Evolutionary conservation across 2,797 vertebrate species (phyloP), one percentile per base, ranked within the genome.

Genomic region (Epinephelus awoara): DNA sequence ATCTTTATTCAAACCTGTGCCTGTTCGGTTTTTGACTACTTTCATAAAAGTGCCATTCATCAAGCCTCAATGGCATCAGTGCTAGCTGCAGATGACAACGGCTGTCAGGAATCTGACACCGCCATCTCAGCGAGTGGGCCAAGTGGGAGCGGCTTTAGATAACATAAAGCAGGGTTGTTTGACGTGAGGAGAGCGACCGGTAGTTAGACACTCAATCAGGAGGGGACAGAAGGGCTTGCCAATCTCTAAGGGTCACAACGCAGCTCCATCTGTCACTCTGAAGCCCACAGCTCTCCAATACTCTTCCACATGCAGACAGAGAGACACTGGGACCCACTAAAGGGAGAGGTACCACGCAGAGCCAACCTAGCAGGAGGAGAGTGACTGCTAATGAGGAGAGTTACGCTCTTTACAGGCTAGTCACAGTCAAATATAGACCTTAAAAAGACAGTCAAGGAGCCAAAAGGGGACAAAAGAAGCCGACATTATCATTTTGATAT

Each of bases 201-300:
- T 93, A 89, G 88, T 93, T 94, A 94, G 91, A 94, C 91, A 89
- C 87, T 91, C 87, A 88, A 94, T 94, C 94, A 93, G 85, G 84
- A 92, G 86, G 87, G 92, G 89, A 92, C 90, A 92, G 90, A 92
- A 89, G 91, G 91, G 85, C 88, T 90, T 82, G 86, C 85, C 89
- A 88, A 79, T 90, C 91, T 93, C 92, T 68, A 75, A 79, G 91
- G 92, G 92, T 93, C 91, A 93, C 86, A 86, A 85, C 88, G 88
- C 91, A 87, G 88, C 64, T 92, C 91, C 92, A 91, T 93, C 92
- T 94, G 93, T 94, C 93, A 94, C 83, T 83, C 75, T 71, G 74
- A 85, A 79, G 71, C 85, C 88, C 90, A 75, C 67, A 52, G 80
- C 84, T 74, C 86, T 82, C 78, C 77, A 71, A 55, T 67, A 63